Base-by-base conservation (phyloP, 2,888 invertebrate genomes). In the Eulithis testata region DNA sequence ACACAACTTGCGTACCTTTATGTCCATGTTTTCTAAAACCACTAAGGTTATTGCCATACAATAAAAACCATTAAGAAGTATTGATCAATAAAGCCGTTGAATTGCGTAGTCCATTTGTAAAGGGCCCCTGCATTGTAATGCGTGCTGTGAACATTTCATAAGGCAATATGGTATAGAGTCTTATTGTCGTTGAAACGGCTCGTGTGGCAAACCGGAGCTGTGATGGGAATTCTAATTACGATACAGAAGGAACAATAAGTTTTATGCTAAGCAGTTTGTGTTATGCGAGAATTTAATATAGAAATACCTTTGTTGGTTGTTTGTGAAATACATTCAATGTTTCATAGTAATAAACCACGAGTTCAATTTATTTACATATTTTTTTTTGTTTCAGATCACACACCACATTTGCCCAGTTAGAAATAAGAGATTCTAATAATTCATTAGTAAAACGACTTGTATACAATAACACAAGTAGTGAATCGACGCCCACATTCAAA, bases 381-480 rank as follows among this genome's bases (percentile, higher is more conserved):
- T 68, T 12, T 11, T 54, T 60, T 14, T 63, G 4, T 93, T 93
- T 71, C 91, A 93, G 93, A 76, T 84, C 84, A 70, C 92, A 92
- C 69, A 87, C 91, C 60, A 91, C 93, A 59, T 91, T 88, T 65
- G 92, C 91, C 67, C 92, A 92, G 77, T 81, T 93, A 75, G 93
- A 92, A 82, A 82, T 93, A 62, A 82, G 86, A 75, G 89, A 91
- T 61, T 72, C 84, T 60, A 93, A 90, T 73, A 87, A 81, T 76
- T 86, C 91, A 65, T 72, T 87, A 75, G 84, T 93, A 58, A 92
- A 87, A 80, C 89, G 82, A 60, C 77, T 93, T 71, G 90, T 88
- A 27, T 88, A 88, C 66, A 88, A 91, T 14, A 92, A 90, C 71
- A 79, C 87, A n/a, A 91, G 84, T 70, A 88, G 85, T 73, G 90